Conservation (phyloP, 2,797 vertebrate species). For the Picus viridis region DNA sequence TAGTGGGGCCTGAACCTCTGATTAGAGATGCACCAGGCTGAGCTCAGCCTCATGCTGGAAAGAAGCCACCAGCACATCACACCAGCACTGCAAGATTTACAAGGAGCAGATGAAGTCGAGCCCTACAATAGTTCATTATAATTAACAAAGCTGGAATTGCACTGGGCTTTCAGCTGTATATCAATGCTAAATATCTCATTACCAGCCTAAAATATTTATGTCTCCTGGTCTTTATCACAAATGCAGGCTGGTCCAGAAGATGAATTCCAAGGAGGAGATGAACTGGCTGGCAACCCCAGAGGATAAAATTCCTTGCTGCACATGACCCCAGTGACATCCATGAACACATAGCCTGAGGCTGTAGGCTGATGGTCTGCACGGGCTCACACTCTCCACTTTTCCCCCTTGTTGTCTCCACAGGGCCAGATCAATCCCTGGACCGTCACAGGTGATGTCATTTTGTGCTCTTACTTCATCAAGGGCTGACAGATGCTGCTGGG, state of each 20-base stretch:
- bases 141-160: conserved; percentile 70
- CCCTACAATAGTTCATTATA: conserved; percentile 62
- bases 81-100: conserved; percentile 30
- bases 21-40: background rate
- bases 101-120: conserved; percentile 54
- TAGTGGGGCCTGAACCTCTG: background rate
- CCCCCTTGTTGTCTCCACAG: background rate
- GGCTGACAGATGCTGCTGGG: background rate
- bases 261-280: conserved; percentile 59
- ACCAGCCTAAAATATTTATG: conserved; percentile 69
- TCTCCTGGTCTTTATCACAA: conserved; percentile 59
- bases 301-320: conserved; percentile 27
- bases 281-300: background rate
- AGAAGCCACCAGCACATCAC: conserved; percentile 24
- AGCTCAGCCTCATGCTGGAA: conserved; percentile 46
- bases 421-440: background rate
- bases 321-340: background rate
- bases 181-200: conserved; percentile 73
- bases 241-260: conserved; percentile 48
- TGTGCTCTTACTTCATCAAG: background rate
- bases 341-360: background rate
- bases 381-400: background rate
- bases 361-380: background rate
- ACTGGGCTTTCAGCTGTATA: conserved; percentile 62
- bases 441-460: background rate